phyloP scores from a whole-genome alignment of 2,113 vertebrate species.

The Passer montanus region DNA sequence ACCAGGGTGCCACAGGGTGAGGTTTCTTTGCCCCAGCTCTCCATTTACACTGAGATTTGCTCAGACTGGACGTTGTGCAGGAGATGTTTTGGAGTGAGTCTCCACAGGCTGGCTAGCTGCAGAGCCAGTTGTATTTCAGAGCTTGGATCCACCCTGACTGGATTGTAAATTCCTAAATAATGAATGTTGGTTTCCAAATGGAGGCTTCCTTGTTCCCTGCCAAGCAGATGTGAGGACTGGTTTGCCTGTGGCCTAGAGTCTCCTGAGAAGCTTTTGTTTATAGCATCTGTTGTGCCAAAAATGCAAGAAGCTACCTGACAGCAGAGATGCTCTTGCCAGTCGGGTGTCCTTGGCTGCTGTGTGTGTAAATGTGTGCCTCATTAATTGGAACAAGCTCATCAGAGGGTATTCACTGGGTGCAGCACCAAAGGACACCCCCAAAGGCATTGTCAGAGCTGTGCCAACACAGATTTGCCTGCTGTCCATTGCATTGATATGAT shows the following conservation, averaged over 20 bases:
- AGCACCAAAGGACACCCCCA: background rate
- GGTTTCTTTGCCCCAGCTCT: background rate
- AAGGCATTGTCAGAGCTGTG: background rate
- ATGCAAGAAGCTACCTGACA: background rate
- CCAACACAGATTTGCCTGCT: background rate
- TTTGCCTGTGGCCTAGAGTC: background rate
- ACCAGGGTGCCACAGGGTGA: background rate
- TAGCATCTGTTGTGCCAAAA: background rate
- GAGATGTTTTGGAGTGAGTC: background rate
- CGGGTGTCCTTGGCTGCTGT: background rate
- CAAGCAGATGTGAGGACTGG: background rate
- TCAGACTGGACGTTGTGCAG: background rate
- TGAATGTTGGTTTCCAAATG: background rate
- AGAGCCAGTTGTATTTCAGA: background rate
- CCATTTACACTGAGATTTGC: background rate
- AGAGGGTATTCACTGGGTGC: background rate
- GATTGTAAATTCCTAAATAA: background rate
- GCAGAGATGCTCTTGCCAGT: background rate
- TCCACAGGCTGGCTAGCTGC: background rate
- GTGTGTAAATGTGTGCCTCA: background rate
- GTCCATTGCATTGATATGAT: background rate
- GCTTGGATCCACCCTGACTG: background rate
- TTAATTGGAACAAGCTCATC: conserved; percentile 11
- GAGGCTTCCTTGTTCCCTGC: background rate
- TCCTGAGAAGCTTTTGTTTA: conserved; percentile 9